Evolutionary conservation across 2,113 vertebrate species (phyloP).

Genomic region (Paradisaea rubra): DNA sequence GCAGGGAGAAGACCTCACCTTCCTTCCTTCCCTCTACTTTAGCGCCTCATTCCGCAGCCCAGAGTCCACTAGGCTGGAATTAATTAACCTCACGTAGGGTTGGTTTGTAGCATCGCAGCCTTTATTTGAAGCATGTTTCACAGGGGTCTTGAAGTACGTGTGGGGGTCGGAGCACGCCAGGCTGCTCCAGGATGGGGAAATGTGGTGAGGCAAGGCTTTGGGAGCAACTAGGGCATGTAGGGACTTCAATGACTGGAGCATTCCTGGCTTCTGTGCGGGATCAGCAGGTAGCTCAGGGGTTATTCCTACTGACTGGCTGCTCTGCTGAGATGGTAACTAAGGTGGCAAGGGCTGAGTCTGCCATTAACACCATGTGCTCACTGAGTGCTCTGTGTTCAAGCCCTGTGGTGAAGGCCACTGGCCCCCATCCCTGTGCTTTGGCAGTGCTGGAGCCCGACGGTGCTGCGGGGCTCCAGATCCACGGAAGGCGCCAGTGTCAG

Average conservation of each 20-base stretch:
- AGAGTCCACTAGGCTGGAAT: background rate
- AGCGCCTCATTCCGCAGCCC: background rate
- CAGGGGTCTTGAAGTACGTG: background rate
- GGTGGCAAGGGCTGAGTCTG: background rate
- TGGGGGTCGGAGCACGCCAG: accelerated
- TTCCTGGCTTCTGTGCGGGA: accelerated
- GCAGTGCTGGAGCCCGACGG: accelerated
- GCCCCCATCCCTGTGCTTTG: background rate
- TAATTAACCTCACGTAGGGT: background rate
- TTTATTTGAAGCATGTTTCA: background rate
- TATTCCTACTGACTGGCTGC: background rate
- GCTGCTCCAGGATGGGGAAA: background rate
- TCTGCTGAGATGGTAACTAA: background rate
- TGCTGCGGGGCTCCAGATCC: background rate
- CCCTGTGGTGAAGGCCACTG: background rate
- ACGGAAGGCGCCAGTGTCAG: accelerated
- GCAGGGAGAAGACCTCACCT: background rate
- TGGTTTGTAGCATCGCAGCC: background rate
- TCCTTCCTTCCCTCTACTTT: background rate
- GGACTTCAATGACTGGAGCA: background rate
- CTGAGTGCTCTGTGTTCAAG: background rate
- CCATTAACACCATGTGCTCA: background rate
- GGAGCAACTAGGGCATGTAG: background rate
- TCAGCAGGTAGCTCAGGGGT: background rate
- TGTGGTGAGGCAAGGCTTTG: background rate